Conservation (phyloP, 2,797 vertebrate genomes). For the Todus mexicanus region DNA sequence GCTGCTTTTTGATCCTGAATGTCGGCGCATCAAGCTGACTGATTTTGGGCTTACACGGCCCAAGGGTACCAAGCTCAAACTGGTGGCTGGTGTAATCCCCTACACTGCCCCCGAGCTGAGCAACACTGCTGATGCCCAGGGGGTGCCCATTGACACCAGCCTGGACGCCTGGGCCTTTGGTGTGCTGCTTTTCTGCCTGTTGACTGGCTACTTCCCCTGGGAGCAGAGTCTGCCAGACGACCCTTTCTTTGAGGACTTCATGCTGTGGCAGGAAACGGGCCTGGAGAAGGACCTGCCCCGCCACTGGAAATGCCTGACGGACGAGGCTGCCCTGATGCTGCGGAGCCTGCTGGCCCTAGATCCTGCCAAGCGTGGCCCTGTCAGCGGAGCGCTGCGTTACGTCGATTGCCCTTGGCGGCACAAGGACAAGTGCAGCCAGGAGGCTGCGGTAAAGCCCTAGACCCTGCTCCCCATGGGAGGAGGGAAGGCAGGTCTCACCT, state of each 20-base stretch:
- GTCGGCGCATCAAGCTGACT: conserved; percentile 87
- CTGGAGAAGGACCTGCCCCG: conserved; percentile 72
- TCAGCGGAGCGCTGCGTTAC: neutral
- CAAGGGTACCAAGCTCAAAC: conserved; percentile 76
- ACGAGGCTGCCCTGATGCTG: conserved; percentile 58
- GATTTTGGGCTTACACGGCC: conserved; percentile 89
- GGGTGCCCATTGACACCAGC: conserved; percentile 80
- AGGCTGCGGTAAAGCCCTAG: neutral
- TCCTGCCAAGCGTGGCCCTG: conserved; percentile 7
- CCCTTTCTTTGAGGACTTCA: conserved; percentile 83
- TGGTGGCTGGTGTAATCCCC: conserved; percentile 78
- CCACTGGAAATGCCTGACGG: conserved; percentile 85
- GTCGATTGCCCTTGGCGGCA: conserved; percentile 43
- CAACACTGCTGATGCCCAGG: conserved; percentile 14
- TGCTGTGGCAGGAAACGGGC: conserved; percentile 79
- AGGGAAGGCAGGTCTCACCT: neutral
- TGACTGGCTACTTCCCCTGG: conserved; percentile 97
- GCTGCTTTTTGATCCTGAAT: conserved; percentile 85
- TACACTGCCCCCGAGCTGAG: conserved; percentile 89
- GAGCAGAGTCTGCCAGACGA: conserved; percentile 86
- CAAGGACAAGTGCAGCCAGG: fast-evolving
- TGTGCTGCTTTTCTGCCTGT: conserved; percentile 87
- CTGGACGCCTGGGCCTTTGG: conserved; percentile 94
- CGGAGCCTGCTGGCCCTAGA: conserved; percentile 59
- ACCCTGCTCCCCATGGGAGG: fast-evolving